These are phyloP conservation scores for Lottia gigantea DNA, from an alignment of 2,888 invertebrate species.

Conservation along the genomic window DNA sequence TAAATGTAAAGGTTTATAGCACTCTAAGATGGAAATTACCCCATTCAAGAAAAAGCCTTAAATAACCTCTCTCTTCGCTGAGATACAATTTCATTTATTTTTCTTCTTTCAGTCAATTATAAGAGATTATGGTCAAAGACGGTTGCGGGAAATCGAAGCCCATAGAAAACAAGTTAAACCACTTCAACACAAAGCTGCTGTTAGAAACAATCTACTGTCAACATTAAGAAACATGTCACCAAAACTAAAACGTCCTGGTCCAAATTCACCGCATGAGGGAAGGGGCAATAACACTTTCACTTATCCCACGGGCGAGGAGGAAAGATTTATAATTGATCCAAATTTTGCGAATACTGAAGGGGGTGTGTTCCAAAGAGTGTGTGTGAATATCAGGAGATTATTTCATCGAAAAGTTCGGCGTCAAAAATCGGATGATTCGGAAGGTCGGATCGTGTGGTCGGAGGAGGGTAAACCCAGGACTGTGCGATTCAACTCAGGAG, in stretches of 20 bases:
- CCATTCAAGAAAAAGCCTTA: no score
- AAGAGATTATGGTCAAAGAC: conserved; percentile 54
- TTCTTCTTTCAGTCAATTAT: conserved; percentile 51
- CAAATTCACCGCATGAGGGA: background rate
- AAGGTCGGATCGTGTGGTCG: conserved; percentile 5
- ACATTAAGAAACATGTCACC: conserved; percentile 24
- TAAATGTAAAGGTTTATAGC: no score
- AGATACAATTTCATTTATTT: no score
- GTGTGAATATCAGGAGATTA: conserved; percentile 20
- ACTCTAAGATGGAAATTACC: no score
- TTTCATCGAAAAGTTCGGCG: conserved; percentile 27
- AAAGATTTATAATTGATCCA: conserved; percentile 13
- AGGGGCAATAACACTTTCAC: background rate
- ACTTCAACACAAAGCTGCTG: conserved; percentile 20
- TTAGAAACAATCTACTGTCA: conserved; percentile 24
- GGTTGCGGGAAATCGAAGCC: conserved; percentile 54
- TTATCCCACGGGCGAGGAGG: conserved; percentile 9
- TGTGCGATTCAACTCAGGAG: background rate
- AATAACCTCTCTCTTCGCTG: no score
- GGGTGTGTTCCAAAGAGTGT: conserved; percentile 21
- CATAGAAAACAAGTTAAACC: conserved; percentile 49
- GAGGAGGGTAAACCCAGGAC: conserved; percentile 5
- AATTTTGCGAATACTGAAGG: conserved; percentile 7
- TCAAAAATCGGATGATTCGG: conserved; percentile 19
- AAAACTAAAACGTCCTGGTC: conserved; percentile 9